These are phyloP conservation scores for Crossaster papposus DNA, from an alignment of 53 echinoderm and acorn worm species.

Conservation along the genomic window DNA sequence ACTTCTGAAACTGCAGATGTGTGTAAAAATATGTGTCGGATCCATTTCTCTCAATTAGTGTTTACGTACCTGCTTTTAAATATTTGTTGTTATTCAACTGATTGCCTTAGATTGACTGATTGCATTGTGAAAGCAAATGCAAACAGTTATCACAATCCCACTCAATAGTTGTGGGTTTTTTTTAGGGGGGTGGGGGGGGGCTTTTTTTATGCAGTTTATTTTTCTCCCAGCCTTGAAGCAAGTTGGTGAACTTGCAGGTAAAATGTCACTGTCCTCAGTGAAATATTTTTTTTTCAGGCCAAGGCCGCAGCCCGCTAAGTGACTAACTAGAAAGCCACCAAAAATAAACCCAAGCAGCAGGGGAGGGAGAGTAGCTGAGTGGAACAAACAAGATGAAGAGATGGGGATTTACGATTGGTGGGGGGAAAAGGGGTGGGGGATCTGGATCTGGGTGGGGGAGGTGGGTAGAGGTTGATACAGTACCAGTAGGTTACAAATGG, in stretches of 20 bases:
- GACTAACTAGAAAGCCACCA: not conserved
- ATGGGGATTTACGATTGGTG: not conserved
- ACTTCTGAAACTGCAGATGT: no score
- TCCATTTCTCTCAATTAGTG: no score
- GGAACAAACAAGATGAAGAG: slow-evolving; percentile 24
- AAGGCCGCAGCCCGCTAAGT: slow-evolving; percentile 24
- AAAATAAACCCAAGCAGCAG: slow-evolving; percentile 11
- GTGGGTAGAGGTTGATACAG: not conserved
- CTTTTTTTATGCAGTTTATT: no score
- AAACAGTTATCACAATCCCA: not conserved
- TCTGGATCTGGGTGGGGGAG: not conserved
- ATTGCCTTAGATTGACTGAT: not conserved
- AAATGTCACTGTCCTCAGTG: slow-evolving; percentile 38
- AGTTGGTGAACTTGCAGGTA: not conserved
- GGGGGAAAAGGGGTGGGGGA: not conserved
- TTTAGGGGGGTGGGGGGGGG: no score
- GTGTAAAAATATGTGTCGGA: no score
- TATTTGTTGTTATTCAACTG: not conserved
- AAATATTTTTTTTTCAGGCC: slow-evolving; percentile 12
- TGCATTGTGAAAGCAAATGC: not conserved
- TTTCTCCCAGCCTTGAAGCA: not conserved
- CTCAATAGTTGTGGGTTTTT: no score
- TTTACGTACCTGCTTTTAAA: no score
- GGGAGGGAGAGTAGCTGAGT: not conserved
- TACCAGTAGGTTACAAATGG: not conserved